phyloP scores from a whole-genome alignment of 2,797 vertebrate genomes.

The Antennarius maculatus region DNA sequence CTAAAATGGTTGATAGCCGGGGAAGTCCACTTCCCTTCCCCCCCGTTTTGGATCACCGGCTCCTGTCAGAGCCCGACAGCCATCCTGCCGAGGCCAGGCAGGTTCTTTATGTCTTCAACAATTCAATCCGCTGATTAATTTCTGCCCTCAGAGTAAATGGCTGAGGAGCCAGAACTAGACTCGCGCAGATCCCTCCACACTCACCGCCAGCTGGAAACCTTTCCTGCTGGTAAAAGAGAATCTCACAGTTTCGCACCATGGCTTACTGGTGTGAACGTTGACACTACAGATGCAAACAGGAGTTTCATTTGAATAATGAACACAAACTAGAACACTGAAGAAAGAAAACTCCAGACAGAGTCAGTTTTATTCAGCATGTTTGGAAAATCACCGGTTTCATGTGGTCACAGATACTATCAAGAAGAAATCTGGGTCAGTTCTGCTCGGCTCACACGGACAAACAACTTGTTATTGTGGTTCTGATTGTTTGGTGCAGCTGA shows the following conservation, averaged over 20 bases:
- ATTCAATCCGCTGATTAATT: constrained; percentile 78
- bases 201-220: too few relatives aligned
- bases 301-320: constrained; percentile 63
- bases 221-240: too few relatives aligned
- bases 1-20: constrained; percentile 45
- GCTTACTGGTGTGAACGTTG: not conserved
- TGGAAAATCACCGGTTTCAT: constrained; percentile 70
- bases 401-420: constrained; percentile 60
- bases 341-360: constrained; percentile 48
- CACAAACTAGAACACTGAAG: constrained; percentile 51
- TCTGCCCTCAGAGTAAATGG: constrained; percentile 56
- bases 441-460: constrained; percentile 44
- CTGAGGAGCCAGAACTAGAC: constrained; percentile 46
- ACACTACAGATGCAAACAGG: too few relatives aligned
- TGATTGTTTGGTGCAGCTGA: constrained; percentile 10
- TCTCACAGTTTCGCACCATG: too few relatives aligned
- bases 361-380: constrained; percentile 69
- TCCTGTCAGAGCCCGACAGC: constrained; percentile 62
- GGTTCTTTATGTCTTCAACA: constrained; percentile 76
- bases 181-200: constrained; percentile 43
- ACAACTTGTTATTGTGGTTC: constrained; percentile 1
- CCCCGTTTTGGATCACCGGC: constrained; percentile 56
- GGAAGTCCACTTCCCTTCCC: constrained; percentile 48
- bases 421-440: too few relatives aligned
- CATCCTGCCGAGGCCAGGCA: constrained; percentile 43